A percentile compares a stretch with the other conserved stretches of the same genome.
Conservation (phyloP, 2,113 vertebrate genomes). For the Microtus pennsylvanicus region DNA sequence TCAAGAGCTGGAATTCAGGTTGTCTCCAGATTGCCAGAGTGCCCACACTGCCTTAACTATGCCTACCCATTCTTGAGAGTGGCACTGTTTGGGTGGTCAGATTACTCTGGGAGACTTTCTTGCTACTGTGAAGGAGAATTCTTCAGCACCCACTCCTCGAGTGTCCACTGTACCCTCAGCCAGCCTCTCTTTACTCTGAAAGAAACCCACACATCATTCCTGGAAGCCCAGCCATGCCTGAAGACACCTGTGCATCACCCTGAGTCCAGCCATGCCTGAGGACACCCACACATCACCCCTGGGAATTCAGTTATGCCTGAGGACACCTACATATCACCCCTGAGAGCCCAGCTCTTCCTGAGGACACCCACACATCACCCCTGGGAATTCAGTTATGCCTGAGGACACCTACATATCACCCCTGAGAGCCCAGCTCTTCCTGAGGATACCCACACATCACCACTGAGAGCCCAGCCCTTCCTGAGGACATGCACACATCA, state of each 20-base stretch:
- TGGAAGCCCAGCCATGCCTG: neutral
- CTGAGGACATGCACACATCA: too few species aligned
- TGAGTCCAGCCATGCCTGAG: too few species aligned
- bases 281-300: too few species aligned
- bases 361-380: too few species aligned
- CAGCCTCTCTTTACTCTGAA: neutral
- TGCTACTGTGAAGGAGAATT: neutral
- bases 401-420: accelerated
- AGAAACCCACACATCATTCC: neutral
- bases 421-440: accelerated
- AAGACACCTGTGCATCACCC: too few species aligned
- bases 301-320: too few species aligned
- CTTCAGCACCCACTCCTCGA: neutral
- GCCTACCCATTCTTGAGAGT: too few species aligned
- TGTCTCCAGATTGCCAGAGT: neutral
- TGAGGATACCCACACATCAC: too few species aligned
- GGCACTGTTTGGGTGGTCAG: neutral
- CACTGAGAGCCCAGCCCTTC: too few species aligned
- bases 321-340: too few species aligned
- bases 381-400: too few species aligned
- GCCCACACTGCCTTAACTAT: neutral
- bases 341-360: too few species aligned
- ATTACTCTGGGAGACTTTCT: neutral
- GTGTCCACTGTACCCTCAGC: neutral
- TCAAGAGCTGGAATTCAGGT: neutral